Percentiles rank a stretch among this genome's conserved stretches.
phyloP scores from a whole-genome alignment of 2,797 vertebrate genomes.

The Rhynchotus rufescens region DNA sequence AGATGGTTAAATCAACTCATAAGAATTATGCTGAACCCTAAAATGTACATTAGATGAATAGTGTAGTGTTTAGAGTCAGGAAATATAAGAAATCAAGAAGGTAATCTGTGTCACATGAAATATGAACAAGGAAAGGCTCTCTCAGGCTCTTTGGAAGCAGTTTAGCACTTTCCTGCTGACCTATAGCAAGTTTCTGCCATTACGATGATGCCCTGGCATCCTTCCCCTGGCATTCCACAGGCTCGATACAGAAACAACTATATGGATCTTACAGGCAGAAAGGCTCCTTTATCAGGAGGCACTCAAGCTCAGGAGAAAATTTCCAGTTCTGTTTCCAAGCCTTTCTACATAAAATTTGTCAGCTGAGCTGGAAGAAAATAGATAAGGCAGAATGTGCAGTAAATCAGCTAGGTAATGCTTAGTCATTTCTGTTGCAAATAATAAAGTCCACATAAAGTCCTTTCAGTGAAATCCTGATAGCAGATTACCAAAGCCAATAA shows the following conservation, averaged over 20 bases:
- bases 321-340: not conserved
- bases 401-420: not conserved
- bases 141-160: not conserved
- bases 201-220: not conserved
- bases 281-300: not conserved
- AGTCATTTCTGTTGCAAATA: not conserved
- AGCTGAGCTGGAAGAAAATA: not conserved
- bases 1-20: slow-evolving; percentile 33
- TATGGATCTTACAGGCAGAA: not conserved
- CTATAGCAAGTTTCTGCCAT: not conserved
- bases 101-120: slow-evolving; percentile 39
- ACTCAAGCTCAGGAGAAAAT: not conserved
- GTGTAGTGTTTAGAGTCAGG: not conserved
- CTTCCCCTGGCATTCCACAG: not conserved
- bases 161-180: slow-evolving; percentile 38
- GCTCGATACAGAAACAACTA: not conserved
- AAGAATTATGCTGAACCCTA: slow-evolving; percentile 42
- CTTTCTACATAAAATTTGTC: not conserved
- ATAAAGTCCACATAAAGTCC: not conserved
- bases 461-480: not conserved
- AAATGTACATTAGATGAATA: not conserved
- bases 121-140: not conserved
- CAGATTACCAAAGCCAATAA: not conserved
- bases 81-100: slow-evolving; percentile 24
- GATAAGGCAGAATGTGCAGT: not conserved